A percentile compares a stretch with the other conserved stretches of the same genome.
Evolutionary conservation across 2,888 invertebrate genomes (phyloP).

Genomic region (Dromius quadrimaculatus): DNA sequence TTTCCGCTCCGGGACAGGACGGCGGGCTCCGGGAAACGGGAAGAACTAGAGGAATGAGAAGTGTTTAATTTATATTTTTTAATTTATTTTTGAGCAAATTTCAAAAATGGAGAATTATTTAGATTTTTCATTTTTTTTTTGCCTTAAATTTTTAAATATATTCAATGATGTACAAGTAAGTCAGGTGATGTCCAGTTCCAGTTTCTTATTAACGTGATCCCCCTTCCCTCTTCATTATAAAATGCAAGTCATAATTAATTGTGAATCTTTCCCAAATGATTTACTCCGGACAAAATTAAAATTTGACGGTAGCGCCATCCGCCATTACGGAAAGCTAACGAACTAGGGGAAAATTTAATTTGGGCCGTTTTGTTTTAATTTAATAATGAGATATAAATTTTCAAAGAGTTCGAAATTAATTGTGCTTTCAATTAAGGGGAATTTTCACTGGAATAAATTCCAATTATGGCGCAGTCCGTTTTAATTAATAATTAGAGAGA

Average conservation of each 20-base stretch:
- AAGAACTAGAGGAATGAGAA: too few relatives aligned
- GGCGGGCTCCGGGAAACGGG: neutral
- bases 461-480: constrained; percentile 22
- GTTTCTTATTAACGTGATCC: neutral
- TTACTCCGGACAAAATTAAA: constrained; percentile 35
- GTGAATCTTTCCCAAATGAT: constrained; percentile 24
- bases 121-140: neutral
- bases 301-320: constrained; percentile 8
- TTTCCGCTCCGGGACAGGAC: constrained; percentile 55
- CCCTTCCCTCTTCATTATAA: constrained; percentile 13
- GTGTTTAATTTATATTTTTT: too few relatives aligned
- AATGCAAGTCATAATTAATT: constrained; percentile 46
- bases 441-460: constrained; percentile 29
- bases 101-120: neutral
- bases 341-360: constrained; percentile 35
- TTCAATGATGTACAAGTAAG: too few relatives aligned
- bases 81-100: too few relatives aligned
- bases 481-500: constrained; percentile 38
- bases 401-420: constrained; percentile 38
- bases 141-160: too few relatives aligned
- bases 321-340: constrained; percentile 19
- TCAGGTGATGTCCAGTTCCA: too few relatives aligned
- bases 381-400: constrained; percentile 46
- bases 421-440: constrained; percentile 16
- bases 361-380: constrained; percentile 40